Evolutionary conservation across 2,888 invertebrate genomes (phyloP).

Genomic region (Calameuta idolon): DNA sequence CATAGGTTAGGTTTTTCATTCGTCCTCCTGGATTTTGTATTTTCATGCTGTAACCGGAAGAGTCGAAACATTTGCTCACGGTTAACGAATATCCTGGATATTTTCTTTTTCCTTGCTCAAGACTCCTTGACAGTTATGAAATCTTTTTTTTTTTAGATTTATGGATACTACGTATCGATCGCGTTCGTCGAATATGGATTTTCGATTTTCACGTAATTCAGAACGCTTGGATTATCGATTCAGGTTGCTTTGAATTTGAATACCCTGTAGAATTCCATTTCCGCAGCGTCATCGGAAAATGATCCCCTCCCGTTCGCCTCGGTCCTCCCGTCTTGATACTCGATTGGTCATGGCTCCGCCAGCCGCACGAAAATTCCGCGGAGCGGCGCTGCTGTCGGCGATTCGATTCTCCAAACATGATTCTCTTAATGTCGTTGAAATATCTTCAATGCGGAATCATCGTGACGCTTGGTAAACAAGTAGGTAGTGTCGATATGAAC

Average conservation of each 20-base stretch:
- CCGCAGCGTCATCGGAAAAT: background rate
- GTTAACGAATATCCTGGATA: background rate
- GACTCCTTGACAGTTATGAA: background rate
- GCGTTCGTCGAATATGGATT: background rate
- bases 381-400: background rate
- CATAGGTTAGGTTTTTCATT: background rate
- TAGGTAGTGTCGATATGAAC: background rate
- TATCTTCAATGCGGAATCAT: background rate
- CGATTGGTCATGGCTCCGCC: background rate
- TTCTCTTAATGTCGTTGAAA: background rate
- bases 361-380: background rate
- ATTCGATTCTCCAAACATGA: background rate
- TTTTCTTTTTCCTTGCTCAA: background rate
- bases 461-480: background rate
- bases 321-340: background rate
- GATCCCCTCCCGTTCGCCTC: background rate
- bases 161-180: background rate
- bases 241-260: background rate
- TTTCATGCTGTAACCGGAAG: background rate
- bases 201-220: background rate
- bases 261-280: background rate
- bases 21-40: background rate
- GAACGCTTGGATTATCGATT: background rate
- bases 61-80: background rate
- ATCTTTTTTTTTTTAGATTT: background rate